phyloP scores from a whole-genome alignment of 2,113 vertebrate genomes.

The Grus americana region DNA sequence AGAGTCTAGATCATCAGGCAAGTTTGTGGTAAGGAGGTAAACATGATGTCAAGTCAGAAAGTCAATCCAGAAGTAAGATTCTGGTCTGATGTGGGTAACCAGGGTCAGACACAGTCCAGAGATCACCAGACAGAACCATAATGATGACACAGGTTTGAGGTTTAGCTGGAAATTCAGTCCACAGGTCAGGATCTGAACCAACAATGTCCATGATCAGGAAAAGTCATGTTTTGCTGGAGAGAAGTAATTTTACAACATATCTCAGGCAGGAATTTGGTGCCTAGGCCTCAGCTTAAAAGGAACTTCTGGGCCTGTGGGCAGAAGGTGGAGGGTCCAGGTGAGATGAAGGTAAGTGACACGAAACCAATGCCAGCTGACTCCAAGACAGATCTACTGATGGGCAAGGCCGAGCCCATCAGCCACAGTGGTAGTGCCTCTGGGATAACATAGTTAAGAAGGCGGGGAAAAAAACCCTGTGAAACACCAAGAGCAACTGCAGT shows the following conservation, averaged over 20 bases:
- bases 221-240: background rate
- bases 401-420: background rate
- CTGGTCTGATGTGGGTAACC: background rate
- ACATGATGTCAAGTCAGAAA: background rate
- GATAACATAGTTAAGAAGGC: background rate
- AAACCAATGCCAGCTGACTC: background rate
- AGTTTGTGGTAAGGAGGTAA: background rate
- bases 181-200: background rate
- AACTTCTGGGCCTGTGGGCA: background rate
- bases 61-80: background rate
- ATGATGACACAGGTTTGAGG: background rate
- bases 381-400: background rate
- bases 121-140: background rate
- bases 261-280: background rate
- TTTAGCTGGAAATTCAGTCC: background rate
- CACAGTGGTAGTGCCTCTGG: background rate
- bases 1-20: background rate
- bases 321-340: background rate
- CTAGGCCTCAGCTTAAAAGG: background rate
- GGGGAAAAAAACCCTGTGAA: no score
- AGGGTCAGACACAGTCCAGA: background rate
- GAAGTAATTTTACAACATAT: background rate
- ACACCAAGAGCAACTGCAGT: no score
- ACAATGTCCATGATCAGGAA: background rate
- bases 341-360: background rate